These are phyloP conservation scores for Scaeva pyrastri DNA, from an alignment of 2,888 invertebrate genomes.

Conservation along the genomic window DNA sequence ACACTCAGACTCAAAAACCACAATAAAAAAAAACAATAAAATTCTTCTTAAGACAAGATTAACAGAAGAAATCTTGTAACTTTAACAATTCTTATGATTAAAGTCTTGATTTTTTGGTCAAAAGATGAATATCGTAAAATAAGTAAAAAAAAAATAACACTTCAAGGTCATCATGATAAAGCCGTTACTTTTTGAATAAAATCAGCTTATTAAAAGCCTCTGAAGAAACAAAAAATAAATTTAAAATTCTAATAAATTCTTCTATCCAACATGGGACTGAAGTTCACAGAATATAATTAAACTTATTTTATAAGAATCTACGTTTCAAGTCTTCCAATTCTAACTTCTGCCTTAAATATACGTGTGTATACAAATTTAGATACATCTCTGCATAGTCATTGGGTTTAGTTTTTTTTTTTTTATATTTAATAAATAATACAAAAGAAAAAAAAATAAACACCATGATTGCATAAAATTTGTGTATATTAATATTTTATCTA, in stretches of 20 bases:
- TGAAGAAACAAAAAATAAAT: neutral
- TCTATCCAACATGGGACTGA: neutral
- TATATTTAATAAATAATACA: too few relatives aligned
- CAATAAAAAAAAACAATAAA: too few relatives aligned
- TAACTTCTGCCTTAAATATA: too few relatives aligned
- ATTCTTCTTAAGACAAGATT: too few relatives aligned
- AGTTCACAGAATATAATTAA: neutral
- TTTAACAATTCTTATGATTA: neutral
- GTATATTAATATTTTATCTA: constrained; percentile 1
- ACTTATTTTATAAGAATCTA: neutral
- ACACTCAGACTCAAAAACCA: too few relatives aligned
- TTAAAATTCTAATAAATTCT: constrained; percentile 1
- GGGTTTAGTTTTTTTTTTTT: too few relatives aligned
- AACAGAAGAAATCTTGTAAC: too few relatives aligned
- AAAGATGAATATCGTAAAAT: neutral
- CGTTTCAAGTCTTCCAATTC: neutral
- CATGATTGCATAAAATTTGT: constrained; percentile 31
- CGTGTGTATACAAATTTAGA: too few relatives aligned
- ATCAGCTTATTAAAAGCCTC: neutral
- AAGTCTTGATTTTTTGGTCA: too few relatives aligned
- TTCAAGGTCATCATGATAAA: neutral
- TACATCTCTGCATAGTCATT: too few relatives aligned
- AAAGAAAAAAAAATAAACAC: constrained; percentile 13
- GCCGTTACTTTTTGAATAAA: constrained; percentile 14
- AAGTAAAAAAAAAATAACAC: neutral